A percentile compares a stretch with the other conserved stretches of the same genome.
phyloP scores from a whole-genome alignment of 2,888 invertebrate species.

The Leptinotarsa juncta region DNA sequence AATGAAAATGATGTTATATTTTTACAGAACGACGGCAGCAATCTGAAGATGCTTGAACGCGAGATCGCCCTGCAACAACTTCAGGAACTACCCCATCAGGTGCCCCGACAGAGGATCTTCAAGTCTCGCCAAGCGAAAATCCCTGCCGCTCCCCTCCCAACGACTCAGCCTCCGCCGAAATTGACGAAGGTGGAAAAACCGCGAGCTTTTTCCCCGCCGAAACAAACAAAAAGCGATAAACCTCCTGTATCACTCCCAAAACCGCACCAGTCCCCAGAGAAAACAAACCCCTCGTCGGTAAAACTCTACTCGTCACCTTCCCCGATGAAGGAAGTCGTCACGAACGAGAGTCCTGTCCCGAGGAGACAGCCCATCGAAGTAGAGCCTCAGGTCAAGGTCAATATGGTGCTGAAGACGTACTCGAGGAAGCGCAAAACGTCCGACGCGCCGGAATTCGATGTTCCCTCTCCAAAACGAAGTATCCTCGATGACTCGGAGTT shows the following conservation, averaged over 20 bases:
- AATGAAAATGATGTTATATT: no score
- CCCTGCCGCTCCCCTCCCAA: neutral
- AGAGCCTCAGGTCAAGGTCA: slow-evolving; percentile 55
- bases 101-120: slow-evolving; percentile 44
- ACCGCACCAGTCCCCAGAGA: slow-evolving; percentile 11
- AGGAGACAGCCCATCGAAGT: slow-evolving; percentile 48
- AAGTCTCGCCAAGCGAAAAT: slow-evolving; percentile 33
- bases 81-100: slow-evolving; percentile 64
- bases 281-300: slow-evolving; percentile 27
- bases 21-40: slow-evolving; percentile 41
- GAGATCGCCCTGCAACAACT: slow-evolving; percentile 71
- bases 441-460: slow-evolving; percentile 37
- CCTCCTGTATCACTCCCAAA: neutral
- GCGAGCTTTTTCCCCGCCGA: neutral
- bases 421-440: slow-evolving; percentile 60
- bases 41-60: slow-evolving; percentile 64
- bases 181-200: slow-evolving; percentile 1
- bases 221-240: slow-evolving; percentile 5
- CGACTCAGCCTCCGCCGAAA: neutral
- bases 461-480: slow-evolving; percentile 24
- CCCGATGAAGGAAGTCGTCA: slow-evolving; percentile 29
- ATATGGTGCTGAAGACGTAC: slow-evolving; percentile 61
- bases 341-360: slow-evolving; percentile 30
- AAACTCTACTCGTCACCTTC: slow-evolving; percentile 26
- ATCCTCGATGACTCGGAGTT: slow-evolving; percentile 29